These are phyloP conservation scores for Myotis vivesi DNA, from an alignment of 2,797 vertebrate genomes.

Conservation along the genomic window DNA sequence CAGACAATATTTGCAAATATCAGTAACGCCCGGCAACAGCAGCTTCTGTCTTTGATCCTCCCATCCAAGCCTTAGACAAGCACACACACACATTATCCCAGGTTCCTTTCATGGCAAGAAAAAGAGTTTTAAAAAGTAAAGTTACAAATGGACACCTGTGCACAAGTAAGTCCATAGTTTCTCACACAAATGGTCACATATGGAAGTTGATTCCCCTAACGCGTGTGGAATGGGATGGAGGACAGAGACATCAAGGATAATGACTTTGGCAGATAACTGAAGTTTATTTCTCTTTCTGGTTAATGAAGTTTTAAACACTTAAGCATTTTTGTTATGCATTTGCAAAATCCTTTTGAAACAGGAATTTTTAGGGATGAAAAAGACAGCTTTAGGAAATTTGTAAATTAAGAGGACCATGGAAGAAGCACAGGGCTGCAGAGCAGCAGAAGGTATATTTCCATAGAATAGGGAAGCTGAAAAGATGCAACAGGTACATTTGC, in stretches of 20 bases:
- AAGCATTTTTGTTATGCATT: neutral
- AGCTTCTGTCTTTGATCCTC: too few relatives aligned
- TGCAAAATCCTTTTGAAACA: neutral
- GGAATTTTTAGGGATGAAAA: too few relatives aligned
- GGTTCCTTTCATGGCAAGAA: neutral
- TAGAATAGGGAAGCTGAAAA: too few relatives aligned
- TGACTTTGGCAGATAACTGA: accelerated
- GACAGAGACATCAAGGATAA: accelerated
- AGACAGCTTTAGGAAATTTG: too few relatives aligned
- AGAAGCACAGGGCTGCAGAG: too few relatives aligned
- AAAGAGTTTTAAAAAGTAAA: too few relatives aligned
- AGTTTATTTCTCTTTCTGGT: neutral
- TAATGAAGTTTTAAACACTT: neutral
- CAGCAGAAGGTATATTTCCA: too few relatives aligned
- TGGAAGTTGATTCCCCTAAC: accelerated
- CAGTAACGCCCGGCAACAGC: accelerated
- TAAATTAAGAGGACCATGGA: too few relatives aligned
- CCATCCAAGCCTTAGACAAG: neutral
- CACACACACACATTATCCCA: neutral
- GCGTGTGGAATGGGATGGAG: accelerated
- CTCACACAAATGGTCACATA: accelerated
- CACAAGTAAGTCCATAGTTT: accelerated
- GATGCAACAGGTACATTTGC: too few relatives aligned
- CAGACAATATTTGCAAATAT: neutral
- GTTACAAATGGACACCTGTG: accelerated